These are phyloP conservation scores for Chrysolophus pictus DNA, from an alignment of 2,797 vertebrate genomes.

Conservation along the genomic window DNA sequence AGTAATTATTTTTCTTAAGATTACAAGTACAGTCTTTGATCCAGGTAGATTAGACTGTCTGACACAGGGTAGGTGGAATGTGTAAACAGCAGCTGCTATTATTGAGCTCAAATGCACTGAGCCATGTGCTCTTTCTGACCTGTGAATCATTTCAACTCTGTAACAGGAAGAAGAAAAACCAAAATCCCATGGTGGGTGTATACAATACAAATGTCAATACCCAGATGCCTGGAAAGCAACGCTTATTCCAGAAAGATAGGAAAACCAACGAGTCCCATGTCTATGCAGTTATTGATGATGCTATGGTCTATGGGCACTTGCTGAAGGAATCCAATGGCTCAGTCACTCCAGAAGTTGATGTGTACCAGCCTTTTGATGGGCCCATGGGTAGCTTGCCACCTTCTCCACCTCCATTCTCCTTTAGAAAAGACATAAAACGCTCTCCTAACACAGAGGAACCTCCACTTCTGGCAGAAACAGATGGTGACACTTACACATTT, in stretches of 20 bases:
- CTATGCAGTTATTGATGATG: slow-evolving; percentile 91
- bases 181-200: slow-evolving; percentile 79
- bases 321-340: slow-evolving; percentile 76
- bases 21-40: not conserved
- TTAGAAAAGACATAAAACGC: slow-evolving; percentile 55
- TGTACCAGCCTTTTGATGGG: slow-evolving; percentile 88
- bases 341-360: slow-evolving; percentile 79
- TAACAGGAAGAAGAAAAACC: slow-evolving; percentile 83
- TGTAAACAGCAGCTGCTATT: not conserved
- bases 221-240: slow-evolving; percentile 78
- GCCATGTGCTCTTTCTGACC: not conserved
- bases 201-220: slow-evolving; percentile 85
- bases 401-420: slow-evolving; percentile 81
- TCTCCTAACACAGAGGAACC: slow-evolving; percentile 8
- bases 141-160: not conserved
- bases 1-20: not conserved
- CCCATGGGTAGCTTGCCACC: slow-evolving; percentile 76
- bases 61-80: not conserved
- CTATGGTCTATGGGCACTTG: slow-evolving; percentile 87
- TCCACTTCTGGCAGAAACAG: slow-evolving; percentile 72
- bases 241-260: slow-evolving; percentile 80
- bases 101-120: not conserved
- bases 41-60: not conserved
- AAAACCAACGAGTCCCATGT: slow-evolving; percentile 88
- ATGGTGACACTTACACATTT: slow-evolving; percentile 88